A percentile compares a stretch with the other conserved stretches of the same genome.
These are phyloP conservation scores for Danionella dracula DNA, from an alignment of 2,797 vertebrate species.

Conservation along the genomic window DNA sequence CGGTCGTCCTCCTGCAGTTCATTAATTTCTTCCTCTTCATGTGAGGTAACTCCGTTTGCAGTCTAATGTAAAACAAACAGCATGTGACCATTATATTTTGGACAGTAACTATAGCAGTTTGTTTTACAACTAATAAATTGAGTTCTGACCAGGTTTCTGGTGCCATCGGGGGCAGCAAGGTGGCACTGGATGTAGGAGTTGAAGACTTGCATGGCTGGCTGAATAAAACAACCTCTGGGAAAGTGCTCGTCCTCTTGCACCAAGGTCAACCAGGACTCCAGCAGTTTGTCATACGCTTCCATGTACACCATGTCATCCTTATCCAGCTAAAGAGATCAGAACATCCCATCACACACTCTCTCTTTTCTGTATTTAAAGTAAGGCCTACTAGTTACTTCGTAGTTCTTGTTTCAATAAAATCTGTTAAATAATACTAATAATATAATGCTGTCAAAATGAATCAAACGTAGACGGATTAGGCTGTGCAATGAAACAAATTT, in stretches of 20 bases:
- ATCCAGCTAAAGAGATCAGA: slow-evolving; percentile 74
- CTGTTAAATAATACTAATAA: too few relatives aligned
- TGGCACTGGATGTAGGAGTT: slow-evolving; percentile 99
- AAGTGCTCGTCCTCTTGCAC: slow-evolving; percentile 98
- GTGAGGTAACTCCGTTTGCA: slow-evolving; percentile 89
- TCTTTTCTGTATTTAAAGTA: too few relatives aligned
- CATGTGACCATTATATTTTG: not conserved
- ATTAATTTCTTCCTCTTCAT: slow-evolving; percentile 96
- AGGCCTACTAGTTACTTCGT: too few relatives aligned
- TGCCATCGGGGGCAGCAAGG: slow-evolving; percentile 93
- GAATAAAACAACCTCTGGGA: slow-evolving; percentile 92
- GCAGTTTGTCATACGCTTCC: slow-evolving; percentile 96
- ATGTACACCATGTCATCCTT: slow-evolving; percentile 99
- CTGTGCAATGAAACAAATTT: too few relatives aligned
- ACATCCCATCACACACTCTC: not conserved
- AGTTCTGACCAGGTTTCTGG: slow-evolving; percentile 89
- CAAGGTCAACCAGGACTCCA: slow-evolving; percentile 96
- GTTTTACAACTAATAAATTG: too few relatives aligned
- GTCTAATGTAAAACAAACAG: slow-evolving; percentile 66
- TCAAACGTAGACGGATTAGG: too few relatives aligned
- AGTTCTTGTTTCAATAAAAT: too few relatives aligned
- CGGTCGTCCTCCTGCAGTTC: slow-evolving; percentile 97
- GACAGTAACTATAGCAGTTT: not conserved
- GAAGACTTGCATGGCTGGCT: slow-evolving; percentile 95
- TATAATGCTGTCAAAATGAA: too few relatives aligned